Conservation (phyloP, 2,797 vertebrate species). For the Squalus acanthias region DNA sequence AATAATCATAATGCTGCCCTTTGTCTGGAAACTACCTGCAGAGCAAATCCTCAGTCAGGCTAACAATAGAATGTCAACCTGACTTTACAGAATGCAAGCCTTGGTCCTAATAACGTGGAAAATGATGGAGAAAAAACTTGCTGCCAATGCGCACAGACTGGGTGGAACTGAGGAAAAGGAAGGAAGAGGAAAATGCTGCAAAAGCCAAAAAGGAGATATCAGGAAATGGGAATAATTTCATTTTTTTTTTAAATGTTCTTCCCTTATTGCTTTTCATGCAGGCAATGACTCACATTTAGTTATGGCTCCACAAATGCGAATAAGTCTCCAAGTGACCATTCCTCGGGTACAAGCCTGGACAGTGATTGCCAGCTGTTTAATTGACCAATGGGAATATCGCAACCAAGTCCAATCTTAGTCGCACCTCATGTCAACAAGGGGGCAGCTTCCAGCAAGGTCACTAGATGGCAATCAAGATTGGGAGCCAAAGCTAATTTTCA, state of each 20-base stretch:
- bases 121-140: not conserved
- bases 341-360: not conserved
- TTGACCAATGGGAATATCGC: not conserved
- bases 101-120: not conserved
- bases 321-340: not conserved
- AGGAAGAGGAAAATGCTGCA: not conserved
- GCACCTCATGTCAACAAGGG: too few relatives aligned
- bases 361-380: not conserved
- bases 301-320: not conserved
- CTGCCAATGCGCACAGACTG: not conserved
- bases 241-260: not conserved
- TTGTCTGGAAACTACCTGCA: not conserved
- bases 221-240: not conserved
- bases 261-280: not conserved
- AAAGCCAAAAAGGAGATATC: not conserved
- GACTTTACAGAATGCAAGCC: not conserved
- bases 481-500: not conserved
- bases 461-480: too few relatives aligned
- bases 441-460: too few relatives aligned
- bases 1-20: not conserved
- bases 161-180: not conserved
- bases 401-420: too few relatives aligned
- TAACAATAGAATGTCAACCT: not conserved
- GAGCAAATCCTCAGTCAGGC: not conserved
- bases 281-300: not conserved